Conservation (phyloP, 2,797 vertebrate genomes). For the Poeciliopsis paucimaculata region DNA sequence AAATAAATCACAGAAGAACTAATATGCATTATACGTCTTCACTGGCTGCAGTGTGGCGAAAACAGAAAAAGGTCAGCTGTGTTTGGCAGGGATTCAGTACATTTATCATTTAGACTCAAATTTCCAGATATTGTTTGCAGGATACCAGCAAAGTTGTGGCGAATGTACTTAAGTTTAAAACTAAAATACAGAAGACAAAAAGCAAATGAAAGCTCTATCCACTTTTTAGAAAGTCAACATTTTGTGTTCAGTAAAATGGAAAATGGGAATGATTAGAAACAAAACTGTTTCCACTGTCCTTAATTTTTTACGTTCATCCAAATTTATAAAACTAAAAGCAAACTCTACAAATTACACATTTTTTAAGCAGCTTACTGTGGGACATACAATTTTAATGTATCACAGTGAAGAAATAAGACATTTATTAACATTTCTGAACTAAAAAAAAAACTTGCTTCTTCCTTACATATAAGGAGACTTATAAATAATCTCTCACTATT, state of each 20-base stretch:
- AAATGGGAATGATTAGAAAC: background rate
- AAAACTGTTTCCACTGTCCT: background rate
- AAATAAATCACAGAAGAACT: background rate
- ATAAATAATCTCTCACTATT: too few species aligned
- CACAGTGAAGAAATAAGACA: background rate
- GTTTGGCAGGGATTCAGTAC: background rate
- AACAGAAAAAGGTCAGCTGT: background rate
- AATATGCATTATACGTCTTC: slow-evolving; percentile 19
- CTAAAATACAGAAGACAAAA: background rate
- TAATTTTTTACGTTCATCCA: background rate
- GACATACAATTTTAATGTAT: background rate
- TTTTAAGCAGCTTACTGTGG: background rate
- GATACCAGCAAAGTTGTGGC: background rate
- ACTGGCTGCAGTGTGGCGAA: background rate
- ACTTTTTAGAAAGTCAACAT: background rate
- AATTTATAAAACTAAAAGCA: background rate
- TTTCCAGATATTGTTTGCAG: background rate
- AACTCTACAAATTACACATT: background rate
- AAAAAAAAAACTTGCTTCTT: background rate
- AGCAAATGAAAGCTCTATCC: background rate
- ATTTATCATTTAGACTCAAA: background rate
- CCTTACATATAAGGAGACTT: too few species aligned
- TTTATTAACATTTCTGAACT: background rate
- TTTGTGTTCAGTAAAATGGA: background rate
- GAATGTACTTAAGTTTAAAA: background rate